Percentiles rank a stretch among this genome's conserved stretches.
These are phyloP conservation scores for Limnephilus marmoratus DNA, from an alignment of 2,888 invertebrate species.

Conservation along the genomic window DNA sequence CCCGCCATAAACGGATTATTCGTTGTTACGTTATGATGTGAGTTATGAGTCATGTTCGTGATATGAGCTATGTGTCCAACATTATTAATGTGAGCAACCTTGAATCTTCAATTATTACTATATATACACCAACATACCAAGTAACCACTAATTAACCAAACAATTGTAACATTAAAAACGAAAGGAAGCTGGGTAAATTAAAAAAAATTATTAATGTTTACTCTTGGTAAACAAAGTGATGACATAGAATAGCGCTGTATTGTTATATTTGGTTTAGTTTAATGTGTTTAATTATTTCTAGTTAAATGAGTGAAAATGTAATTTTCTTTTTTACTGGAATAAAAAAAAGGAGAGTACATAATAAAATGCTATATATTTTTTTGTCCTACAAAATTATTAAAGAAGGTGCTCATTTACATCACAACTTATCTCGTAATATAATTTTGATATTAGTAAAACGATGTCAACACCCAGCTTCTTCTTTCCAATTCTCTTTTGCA, in stretches of 20 bases:
- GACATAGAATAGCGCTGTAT: too few species aligned
- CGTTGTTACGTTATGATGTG: neutral
- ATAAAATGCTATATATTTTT: neutral
- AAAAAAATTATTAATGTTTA: too few species aligned
- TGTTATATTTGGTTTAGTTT: too few species aligned
- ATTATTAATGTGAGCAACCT: neutral
- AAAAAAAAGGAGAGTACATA: neutral
- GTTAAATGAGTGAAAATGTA: too few species aligned
- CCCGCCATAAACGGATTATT: neutral
- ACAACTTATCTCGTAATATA: neutral
- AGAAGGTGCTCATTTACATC: too few species aligned
- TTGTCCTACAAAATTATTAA: too few species aligned
- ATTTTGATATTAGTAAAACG: neutral
- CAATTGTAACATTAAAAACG: neutral
- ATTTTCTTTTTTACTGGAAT: too few species aligned
- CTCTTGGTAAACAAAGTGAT: too few species aligned
- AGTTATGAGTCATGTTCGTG: neutral
- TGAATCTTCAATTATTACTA: neutral
- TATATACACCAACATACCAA: neutral
- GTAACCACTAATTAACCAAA: neutral
- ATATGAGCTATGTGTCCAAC: neutral
- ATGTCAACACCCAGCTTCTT: neutral
- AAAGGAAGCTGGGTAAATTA: too few species aligned
- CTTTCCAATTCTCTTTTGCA: neutral
- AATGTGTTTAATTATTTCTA: too few species aligned